Evolutionary conservation across 2,888 invertebrate genomes (phyloP).

Genomic region (Epistrophe eligans): DNA sequence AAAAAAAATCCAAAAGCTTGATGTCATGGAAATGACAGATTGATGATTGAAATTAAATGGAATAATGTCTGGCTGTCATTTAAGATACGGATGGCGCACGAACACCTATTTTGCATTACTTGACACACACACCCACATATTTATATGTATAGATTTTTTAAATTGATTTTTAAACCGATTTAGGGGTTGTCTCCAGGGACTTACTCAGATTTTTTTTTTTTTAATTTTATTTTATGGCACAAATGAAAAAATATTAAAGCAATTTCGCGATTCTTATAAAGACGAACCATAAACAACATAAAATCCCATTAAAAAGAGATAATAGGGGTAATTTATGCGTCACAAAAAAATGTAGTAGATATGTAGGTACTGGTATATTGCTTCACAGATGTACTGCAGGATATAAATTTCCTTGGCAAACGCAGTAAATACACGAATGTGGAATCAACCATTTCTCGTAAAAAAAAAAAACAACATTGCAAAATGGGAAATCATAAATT

Average conservation of each 20-base stretch:
- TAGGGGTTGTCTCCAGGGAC: slow-evolving; percentile 14
- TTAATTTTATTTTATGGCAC: neutral
- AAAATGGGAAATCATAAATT: slow-evolving; percentile 61
- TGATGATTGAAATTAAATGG: slow-evolving; percentile 39
- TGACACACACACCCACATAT: neutral
- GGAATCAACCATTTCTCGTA: slow-evolving; percentile 12
- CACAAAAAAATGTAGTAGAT: slow-evolving; percentile 19
- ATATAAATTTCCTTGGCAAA: slow-evolving; percentile 41
- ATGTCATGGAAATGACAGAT: slow-evolving; percentile 26
- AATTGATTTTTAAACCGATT: slow-evolving; percentile 23
- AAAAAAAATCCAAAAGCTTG: neutral
- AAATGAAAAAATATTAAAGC: slow-evolving; percentile 6
- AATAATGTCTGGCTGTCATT: slow-evolving; percentile 7
- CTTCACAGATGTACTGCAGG: slow-evolving; percentile 30
- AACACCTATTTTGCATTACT: neutral
- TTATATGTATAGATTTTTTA: neutral
- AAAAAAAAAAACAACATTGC: slow-evolving; percentile 6
- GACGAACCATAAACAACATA: slow-evolving; percentile 41
- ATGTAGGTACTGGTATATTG: neutral
- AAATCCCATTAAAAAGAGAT: slow-evolving; percentile 54
- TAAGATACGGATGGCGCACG: too few species aligned
- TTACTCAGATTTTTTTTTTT: neutral
- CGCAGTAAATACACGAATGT: slow-evolving; percentile 24
- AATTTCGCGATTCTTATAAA: slow-evolving; percentile 10
- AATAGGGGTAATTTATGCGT: slow-evolving; percentile 65